Evolutionary conservation across 2,888 invertebrate genomes (phyloP), one percentile per base, ranked within the genome.

Genomic region (Cactoblastis cactorum): DNA sequence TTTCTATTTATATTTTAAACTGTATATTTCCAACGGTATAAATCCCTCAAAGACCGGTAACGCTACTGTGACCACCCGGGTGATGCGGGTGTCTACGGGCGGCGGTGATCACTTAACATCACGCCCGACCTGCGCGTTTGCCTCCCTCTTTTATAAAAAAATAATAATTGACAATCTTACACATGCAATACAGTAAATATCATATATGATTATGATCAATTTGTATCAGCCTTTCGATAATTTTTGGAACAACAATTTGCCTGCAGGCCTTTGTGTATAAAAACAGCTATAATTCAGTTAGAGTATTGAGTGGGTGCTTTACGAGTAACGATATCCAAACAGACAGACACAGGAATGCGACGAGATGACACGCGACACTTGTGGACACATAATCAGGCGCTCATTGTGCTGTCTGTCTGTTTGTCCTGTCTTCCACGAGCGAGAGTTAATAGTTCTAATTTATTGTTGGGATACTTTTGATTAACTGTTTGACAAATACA

Each of bases 371-470:
- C 53, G 50, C 52, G 55, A 62, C 83, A 83, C 81, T 80, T 84
- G 84, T 70, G 67, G 76, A 65, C 72, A 85, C 79, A 83, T 75
- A 77, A 83, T 83, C 81, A 80, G 67, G 64, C 69, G 64, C 65
- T 72, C 74, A 58, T 63, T 53, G 47, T 51, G 49, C 34, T 47
- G 38, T 41, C 32, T 32, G 48, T 37, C 6, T 38, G 24, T 22
- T 38, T 17, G 28, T 15, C 37, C 6, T 24, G 48, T 38, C 28
- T 17, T 17, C 47, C 14, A n/a, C n/a, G n/a, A n/a, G n/a, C n/a
- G n/a, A 8, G 38, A 12, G 45, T 11, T 45, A 45, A 45, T 45
- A 45, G 45, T 45, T 45, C 33, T 18, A 45, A 45, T 45, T 43
- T 43, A 28, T n/a, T 45, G 11, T 15, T 38, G 43, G 14, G 15